A percentile compares a stretch with the other conserved stretches of the same genome.
Conservation (phyloP, 2,113 vertebrate species). For the Ahaetulla prasina region DNA sequence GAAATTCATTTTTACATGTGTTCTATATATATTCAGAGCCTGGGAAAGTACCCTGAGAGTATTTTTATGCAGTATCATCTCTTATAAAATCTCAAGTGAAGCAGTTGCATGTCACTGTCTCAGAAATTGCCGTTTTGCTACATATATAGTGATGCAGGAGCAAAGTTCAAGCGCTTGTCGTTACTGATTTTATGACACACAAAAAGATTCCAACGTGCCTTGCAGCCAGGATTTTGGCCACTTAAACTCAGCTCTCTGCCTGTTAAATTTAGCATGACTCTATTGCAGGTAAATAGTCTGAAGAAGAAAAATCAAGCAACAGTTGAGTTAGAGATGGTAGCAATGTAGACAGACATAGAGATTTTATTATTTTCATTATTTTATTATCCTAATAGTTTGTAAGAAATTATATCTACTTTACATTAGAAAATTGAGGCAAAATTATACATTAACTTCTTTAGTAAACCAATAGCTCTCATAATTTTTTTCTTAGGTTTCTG, state of each 20-base stretch:
- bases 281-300: slow-evolving; percentile 27
- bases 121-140: slow-evolving; percentile 12
- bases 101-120: slow-evolving; percentile 24
- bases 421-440: neutral
- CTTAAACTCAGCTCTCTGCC: neutral
- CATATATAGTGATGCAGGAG: neutral
- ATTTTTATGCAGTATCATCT: slow-evolving; percentile 6
- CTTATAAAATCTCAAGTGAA: slow-evolving; percentile 38
- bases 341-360: neutral
- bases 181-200: neutral
- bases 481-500: too few relatives aligned
- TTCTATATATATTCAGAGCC: slow-evolving; percentile 31
- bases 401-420: neutral
- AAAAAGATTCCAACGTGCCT: neutral
- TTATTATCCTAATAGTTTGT: neutral
- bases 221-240: neutral
- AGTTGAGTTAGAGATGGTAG: neutral
- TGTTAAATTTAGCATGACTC: neutral
- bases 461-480: neutral
- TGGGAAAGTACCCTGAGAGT: slow-evolving; percentile 5
- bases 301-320: slow-evolving; percentile 1
- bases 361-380: neutral
- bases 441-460: neutral
- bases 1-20: slow-evolving; percentile 30
- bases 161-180: neutral